Conservation (phyloP, 2,888 invertebrate species). For the Alcis repandata region DNA sequence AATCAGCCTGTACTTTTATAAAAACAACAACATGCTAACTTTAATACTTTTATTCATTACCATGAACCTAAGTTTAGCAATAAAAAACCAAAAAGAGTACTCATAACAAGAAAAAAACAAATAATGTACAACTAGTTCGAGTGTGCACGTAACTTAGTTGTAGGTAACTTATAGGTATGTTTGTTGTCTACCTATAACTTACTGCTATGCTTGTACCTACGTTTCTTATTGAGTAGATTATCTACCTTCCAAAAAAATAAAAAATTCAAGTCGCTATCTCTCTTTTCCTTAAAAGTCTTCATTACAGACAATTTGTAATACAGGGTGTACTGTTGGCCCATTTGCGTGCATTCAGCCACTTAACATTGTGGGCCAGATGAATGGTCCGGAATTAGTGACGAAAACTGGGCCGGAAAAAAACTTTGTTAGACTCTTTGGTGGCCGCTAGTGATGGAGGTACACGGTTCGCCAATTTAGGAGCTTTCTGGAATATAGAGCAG, state of each 20-base stretch:
- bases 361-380: slow-evolving; percentile 29
- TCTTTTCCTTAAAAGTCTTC: slow-evolving; percentile 2
- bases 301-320: slow-evolving; percentile 22
- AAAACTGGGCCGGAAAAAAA: slow-evolving; percentile 31
- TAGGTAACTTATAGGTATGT: no score
- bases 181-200: no score
- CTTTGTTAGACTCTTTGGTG: slow-evolving; percentile 19
- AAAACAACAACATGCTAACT: no score
- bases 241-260: neutral
- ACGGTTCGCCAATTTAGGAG: slow-evolving; percentile 18
- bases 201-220: no score
- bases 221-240: no score
- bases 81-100: no score
- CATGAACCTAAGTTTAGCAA: no score
- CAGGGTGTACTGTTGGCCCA: slow-evolving; percentile 1
- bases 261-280: slow-evolving; percentile 2
- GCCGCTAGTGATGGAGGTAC: slow-evolving; percentile 15
- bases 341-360: slow-evolving; percentile 32
- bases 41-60: no score
- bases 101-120: no score
- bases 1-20: no score
- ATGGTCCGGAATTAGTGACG: slow-evolving; percentile 34
- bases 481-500: slow-evolving; percentile 2
- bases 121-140: no score
- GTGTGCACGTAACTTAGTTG: no score